Percentiles rank a stretch among this genome's conserved stretches.
Conservation (phyloP, 2,888 invertebrate genomes). For the Luffia ferchaultella region DNA sequence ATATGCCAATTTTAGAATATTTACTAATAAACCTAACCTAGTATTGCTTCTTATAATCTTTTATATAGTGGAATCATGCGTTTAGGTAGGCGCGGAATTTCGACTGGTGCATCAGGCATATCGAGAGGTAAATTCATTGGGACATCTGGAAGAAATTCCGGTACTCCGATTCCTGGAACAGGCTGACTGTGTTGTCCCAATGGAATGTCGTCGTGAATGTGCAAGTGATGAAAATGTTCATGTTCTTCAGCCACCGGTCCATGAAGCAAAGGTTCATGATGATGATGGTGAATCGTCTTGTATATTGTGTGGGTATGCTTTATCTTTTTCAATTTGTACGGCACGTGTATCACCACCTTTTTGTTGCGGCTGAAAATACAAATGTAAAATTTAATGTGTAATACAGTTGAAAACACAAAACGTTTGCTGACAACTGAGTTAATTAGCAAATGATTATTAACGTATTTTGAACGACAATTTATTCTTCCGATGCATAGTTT, state of each 20-base stretch:
- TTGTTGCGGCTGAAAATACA: slow-evolving; percentile 57
- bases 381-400: neutral
- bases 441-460: too few species aligned
- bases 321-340: slow-evolving; percentile 72
- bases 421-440: too few species aligned
- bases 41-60: too few species aligned
- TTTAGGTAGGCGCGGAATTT: slow-evolving; percentile 32
- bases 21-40: too few species aligned
- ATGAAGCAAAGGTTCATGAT: slow-evolving; percentile 35
- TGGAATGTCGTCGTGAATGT: slow-evolving; percentile 35
- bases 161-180: slow-evolving; percentile 40
- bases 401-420: neutral
- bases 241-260: slow-evolving; percentile 41
- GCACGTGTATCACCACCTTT: slow-evolving; percentile 73
- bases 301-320: slow-evolving; percentile 78
- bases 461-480: too few species aligned
- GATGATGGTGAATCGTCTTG: slow-evolving; percentile 68
- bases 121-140: slow-evolving; percentile 21
- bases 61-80: too few species aligned
- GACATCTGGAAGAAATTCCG: slow-evolving; percentile 49
- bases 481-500: too few species aligned
- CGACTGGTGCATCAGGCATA: slow-evolving; percentile 16
- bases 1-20: too few species aligned
- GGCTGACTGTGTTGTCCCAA: slow-evolving; percentile 41
- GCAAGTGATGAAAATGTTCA: slow-evolving; percentile 59